Base-by-base conservation (phyloP, 2,797 vertebrate species). In the Tauraco hartlaubi region DNA sequence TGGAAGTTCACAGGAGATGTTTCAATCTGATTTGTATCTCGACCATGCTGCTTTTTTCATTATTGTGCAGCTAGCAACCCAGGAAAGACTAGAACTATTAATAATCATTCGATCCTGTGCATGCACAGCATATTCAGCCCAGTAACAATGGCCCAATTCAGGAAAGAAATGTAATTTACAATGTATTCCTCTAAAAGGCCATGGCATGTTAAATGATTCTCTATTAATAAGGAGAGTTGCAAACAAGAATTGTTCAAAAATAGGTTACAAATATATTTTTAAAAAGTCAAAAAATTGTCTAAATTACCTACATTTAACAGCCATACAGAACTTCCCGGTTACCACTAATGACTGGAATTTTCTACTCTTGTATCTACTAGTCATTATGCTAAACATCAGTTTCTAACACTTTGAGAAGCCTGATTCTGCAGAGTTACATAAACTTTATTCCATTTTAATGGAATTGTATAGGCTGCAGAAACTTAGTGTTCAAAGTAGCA, bases 21-120 rank as follows among this genome's bases (percentile, higher is more conserved):
- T 95, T 93, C 74, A 95, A 73, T 90, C 83, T 95, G 85, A 95
- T 97, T 96, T 96, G 95, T 87, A 97, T 43, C 85, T 96, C 90
- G 78, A 89, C 77, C 82, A 77, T 92, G 66, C 46, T 48, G n/a
- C 26, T 74, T 93, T 79, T 82, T 95, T 75, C 88, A 91, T 90
- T 95, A 85, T 72, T 76, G 87, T 90, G 95, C 90, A 82, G 73
- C 43, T n/a, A 39, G 75, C 92, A 85, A 54, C 59, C n/a, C 74
- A 81, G 52, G 33, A 87, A 95, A 92, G 85, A 75, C 80, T 81
- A 61, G 71, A 94, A 88, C 93, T 88, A 95, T 96, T 95, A 96
- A 96, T 95, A 93, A 95, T 67, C 62, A 35, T 79, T 93, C 6
- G 21, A 95, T 93, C 90, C 74, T 59, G 37, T 94, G 92, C 94